These are phyloP conservation scores for Hormaphis cornu DNA, from an alignment of 1,140 invertebrate species.

Conservation along the genomic window DNA sequence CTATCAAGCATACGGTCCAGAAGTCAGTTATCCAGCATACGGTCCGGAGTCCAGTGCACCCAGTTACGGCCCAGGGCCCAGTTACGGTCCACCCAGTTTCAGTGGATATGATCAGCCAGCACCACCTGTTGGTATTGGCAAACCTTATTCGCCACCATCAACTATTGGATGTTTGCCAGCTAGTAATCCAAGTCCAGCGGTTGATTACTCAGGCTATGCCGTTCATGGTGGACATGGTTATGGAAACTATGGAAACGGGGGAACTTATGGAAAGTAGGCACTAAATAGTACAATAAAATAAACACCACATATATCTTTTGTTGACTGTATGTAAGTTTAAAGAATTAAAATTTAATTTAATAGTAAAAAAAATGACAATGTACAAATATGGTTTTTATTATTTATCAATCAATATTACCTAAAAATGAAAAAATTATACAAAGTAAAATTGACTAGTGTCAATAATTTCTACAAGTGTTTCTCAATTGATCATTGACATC, in stretches of 20 bases:
- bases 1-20: neutral
- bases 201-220: neutral
- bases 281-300: neutral
- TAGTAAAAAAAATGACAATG: conserved; percentile 30
- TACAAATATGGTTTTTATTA: conserved; percentile 21
- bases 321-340: conserved; percentile 6
- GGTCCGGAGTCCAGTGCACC: too few relatives aligned
- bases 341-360: conserved; percentile 30
- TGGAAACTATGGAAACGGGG: neutral
- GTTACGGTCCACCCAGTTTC: neutral
- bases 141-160: neutral
- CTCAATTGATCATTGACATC: conserved; percentile 19
- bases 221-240: neutral
- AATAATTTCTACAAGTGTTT: conserved; percentile 1
- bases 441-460: conserved; percentile 1
- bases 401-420: neutral
- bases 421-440: conserved; percentile 18
- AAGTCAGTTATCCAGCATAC: neutral
- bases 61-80: neutral
- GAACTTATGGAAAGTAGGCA: neutral
- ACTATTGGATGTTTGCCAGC: neutral
- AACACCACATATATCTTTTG: neutral
- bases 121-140: neutral
- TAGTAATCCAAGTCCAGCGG: neutral
- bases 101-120: neutral